A percentile compares a stretch with the other conserved stretches of the same genome.
Evolutionary conservation across 2,113 vertebrate species (phyloP).

Genomic region (Oenanthe melanoleuca): DNA sequence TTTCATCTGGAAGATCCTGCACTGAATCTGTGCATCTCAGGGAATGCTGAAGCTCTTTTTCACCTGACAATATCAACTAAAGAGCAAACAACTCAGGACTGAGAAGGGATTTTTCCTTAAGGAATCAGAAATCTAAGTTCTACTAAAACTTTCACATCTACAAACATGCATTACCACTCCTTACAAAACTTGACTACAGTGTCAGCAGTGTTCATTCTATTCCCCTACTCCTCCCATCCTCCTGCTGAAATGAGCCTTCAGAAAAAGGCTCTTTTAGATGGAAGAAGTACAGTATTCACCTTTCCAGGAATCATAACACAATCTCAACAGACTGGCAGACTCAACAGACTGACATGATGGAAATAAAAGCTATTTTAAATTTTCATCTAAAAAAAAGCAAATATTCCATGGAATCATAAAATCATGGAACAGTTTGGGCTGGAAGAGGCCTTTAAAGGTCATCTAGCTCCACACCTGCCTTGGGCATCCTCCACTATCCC

Average conservation of each 20-base stretch:
- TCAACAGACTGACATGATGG: background rate
- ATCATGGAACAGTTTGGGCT: background rate
- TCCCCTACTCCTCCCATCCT: background rate
- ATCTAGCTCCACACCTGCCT: background rate
- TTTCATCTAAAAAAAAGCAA: background rate
- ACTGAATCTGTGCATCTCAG: background rate
- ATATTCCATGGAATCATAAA: background rate
- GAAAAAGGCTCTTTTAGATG: background rate
- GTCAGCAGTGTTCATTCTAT: background rate
- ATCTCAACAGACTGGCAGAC: background rate
- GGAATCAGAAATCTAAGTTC: background rate
- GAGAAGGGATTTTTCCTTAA: background rate
- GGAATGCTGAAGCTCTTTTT: background rate
- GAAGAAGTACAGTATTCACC: background rate
- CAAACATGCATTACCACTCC: background rate
- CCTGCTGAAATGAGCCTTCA: background rate
- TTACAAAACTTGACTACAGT: accelerated
- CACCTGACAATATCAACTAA: background rate
- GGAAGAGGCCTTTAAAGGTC: background rate
- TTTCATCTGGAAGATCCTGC: background rate
- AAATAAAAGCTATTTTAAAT: background rate
- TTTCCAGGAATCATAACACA: background rate
- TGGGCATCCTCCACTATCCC: background rate
- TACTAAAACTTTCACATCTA: background rate
- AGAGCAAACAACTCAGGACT: background rate